Evolutionary conservation across 2,888 invertebrate genomes (phyloP), one percentile per base, ranked within the genome.

Genomic region (Nomada ferruginata): DNA sequence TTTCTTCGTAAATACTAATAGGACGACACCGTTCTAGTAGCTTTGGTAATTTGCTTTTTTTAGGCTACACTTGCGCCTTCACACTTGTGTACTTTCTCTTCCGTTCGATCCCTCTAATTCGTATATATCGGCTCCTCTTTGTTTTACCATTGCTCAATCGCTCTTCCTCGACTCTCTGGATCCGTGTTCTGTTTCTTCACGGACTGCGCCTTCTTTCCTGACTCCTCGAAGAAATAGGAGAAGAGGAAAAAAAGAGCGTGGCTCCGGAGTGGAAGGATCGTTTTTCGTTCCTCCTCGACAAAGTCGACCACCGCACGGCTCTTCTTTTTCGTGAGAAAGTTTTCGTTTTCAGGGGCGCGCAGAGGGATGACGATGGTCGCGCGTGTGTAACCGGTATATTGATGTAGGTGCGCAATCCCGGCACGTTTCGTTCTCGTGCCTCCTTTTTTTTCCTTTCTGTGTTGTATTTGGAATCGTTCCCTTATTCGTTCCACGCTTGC

Each of bases 1-100:
- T 91, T 91, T 87, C 87, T 85, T 80, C 86, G 87, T 90, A 92
- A 91, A 91, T 91, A 91, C 91, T 91, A 91, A 91, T 90, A 89
- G 91, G 90, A 90, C 90, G 86, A 79, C 83, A 82, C 79, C 29
- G n/a, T 7, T 55, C 57, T 65, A 26, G 13, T 23, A 42, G 61
- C 23, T 64, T 52, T 47, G 57, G 65, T 69, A 79, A 79, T 84
- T 82, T 85, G 66, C 75, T 82, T 86, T 85, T 73, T 76, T 82
- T 71, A 36, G 75, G 77, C 18, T 70, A 26, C 2, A 18, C 42
- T 11, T 29, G 29, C 29, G 9, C 15, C 36, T 47, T 26, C 15
- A 42, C 4, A 15, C 15, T 44, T n/a, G 20, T 18, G 55, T 0
- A 20, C 10, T 2, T 3, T 18, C 47, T 23, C 15, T 20, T 15